phyloP scores from a whole-genome alignment of 2,113 vertebrate genomes.

The Peromyscus leucopus region DNA sequence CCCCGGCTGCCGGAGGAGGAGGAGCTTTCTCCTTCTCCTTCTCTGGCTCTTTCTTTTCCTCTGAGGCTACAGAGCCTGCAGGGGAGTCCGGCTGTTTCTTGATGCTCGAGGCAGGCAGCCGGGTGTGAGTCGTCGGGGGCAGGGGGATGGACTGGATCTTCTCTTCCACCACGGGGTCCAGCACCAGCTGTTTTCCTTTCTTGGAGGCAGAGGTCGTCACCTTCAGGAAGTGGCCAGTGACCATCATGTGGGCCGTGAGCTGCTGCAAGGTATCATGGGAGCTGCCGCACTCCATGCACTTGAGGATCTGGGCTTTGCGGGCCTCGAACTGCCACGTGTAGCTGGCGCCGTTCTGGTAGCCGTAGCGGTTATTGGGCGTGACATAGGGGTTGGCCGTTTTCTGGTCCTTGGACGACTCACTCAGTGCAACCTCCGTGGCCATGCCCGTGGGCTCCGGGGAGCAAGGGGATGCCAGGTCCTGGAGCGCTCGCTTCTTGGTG shows the following conservation, averaged over 20 bases:
- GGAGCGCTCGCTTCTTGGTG: constrained; percentile 96
- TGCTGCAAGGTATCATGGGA: constrained; percentile 99
- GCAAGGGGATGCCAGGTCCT: constrained; percentile 94
- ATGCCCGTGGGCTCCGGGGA: constrained; percentile 94
- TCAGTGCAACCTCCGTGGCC: constrained; percentile 88
- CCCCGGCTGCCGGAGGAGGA: constrained; percentile 73
- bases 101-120: constrained; percentile 91
- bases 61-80: constrained; percentile 82
- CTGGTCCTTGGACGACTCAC: constrained; percentile 95
- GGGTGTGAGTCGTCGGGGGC: constrained; percentile 95
- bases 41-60: constrained; percentile 91
- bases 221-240: constrained; percentile 98
- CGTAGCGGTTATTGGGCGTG: constrained; percentile 98
- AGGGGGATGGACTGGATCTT: constrained; percentile 99
- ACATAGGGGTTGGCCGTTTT: constrained; percentile 97
- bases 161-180: constrained; percentile 96
- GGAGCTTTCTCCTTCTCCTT: constrained; percentile 83
- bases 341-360: constrained; percentile 99
- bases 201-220: constrained; percentile 99
- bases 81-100: constrained; percentile 94
- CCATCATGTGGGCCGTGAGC: constrained; percentile 99
- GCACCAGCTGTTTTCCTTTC: constrained; percentile 97
- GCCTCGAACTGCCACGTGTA: constrained; percentile 99
- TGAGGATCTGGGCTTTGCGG: constrained; percentile 98
- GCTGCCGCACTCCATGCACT: constrained; percentile 99